Evolutionary conservation across 2,113 vertebrate species (phyloP).

Genomic region (Mungos mungo): DNA sequence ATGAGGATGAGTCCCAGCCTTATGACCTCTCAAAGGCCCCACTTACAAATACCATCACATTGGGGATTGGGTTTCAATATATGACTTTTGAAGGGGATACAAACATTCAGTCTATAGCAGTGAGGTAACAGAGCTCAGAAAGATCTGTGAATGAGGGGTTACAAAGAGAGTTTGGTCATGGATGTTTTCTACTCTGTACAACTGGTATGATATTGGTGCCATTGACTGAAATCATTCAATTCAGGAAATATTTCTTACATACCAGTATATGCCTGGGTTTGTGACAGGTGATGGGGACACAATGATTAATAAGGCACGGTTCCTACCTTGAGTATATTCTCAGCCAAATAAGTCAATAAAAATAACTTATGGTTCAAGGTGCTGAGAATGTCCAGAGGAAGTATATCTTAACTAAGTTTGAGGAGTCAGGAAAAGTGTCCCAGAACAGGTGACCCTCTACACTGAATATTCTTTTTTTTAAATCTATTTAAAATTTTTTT

Average conservation of each 20-base stretch:
- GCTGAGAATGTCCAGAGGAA: constrained; percentile 2
- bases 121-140: not conserved
- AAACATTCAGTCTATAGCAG: not conserved
- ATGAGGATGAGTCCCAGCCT: not conserved
- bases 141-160: not conserved
- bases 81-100: not conserved
- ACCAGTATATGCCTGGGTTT: not conserved
- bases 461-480: not conserved
- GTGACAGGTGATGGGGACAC: not conserved
- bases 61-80: not conserved
- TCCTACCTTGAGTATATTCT: not conserved
- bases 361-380: not conserved
- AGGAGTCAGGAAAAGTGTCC: not conserved
- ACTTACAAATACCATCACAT: not conserved
- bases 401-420: not conserved
- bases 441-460: not conserved
- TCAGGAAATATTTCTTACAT: not conserved
- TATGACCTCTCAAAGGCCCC: not conserved
- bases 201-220: not conserved
- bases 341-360: not conserved
- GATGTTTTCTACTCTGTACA: not conserved
- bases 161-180: not conserved
- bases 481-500: no score
- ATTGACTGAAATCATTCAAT: constrained; percentile 17
- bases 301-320: not conserved